A percentile compares a stretch with the other conserved stretches of the same genome.
Conservation (phyloP, 2,113 vertebrate species). For the Anolis carolinensis region DNA sequence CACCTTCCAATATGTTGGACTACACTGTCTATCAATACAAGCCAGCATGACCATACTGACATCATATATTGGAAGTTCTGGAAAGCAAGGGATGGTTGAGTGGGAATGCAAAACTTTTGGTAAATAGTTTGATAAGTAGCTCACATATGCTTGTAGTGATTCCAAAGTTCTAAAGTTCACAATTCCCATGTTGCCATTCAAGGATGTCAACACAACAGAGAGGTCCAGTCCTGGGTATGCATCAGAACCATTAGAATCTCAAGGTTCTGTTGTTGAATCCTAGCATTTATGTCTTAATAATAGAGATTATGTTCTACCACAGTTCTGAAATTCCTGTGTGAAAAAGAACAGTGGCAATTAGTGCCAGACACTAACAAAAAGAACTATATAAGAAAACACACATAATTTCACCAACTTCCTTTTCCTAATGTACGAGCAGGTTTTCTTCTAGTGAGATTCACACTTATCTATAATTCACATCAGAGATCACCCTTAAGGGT, state of each 20-base stretch:
- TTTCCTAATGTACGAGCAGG: constrained; percentile 46
- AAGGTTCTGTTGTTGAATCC: background rate
- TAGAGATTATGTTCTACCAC: background rate
- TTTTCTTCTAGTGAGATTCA: constrained; percentile 40
- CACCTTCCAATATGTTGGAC: background rate
- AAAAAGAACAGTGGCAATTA: background rate
- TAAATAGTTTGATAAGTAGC: too few relatives aligned
- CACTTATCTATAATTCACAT: constrained; percentile 55
- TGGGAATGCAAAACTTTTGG: background rate
- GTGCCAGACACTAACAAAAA: background rate
- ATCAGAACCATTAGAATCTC: background rate
- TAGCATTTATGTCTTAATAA: background rate
- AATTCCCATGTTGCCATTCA: background rate
- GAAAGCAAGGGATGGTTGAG: background rate
- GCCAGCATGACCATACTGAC: background rate
- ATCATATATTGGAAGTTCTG: background rate
- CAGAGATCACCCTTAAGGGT: constrained; percentile 53
- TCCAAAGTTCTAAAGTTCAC: background rate
- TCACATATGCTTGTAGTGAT: background rate
- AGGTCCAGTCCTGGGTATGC: background rate
- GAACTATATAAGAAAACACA: constrained; percentile 19
- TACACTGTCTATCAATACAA: background rate
- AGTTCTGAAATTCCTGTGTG: background rate
- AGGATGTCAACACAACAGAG: background rate
- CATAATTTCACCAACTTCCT: constrained; percentile 40